Conservation (phyloP, 2,113 vertebrate species). For the Clarias macrocephalus region DNA sequence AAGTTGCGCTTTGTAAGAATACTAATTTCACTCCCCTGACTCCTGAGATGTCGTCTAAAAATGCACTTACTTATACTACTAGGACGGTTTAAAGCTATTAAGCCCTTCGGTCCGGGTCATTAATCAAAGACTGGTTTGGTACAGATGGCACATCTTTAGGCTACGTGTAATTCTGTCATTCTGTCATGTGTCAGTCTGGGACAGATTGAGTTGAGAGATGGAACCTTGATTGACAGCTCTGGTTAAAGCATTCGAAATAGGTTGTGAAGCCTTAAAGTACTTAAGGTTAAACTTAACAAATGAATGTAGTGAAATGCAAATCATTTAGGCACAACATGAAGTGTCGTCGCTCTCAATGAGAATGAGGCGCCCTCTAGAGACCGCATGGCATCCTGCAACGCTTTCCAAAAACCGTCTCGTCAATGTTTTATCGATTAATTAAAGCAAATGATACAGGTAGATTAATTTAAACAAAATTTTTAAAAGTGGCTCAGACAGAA, state of each 20-base stretch:
- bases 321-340: background rate
- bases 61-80: background rate
- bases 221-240: background rate
- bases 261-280: background rate
- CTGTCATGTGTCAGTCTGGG: background rate
- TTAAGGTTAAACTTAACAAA: background rate
- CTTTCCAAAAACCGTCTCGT: background rate
- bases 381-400: background rate
- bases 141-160: background rate
- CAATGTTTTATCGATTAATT: background rate
- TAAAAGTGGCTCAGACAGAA: background rate
- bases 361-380: conserved; percentile 6
- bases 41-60: background rate
- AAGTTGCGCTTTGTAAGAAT: background rate
- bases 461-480: background rate
- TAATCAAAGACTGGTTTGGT: conserved; percentile 9
- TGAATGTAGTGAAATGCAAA: background rate
- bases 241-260: background rate
- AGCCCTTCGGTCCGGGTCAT: background rate
- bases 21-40: background rate
- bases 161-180: background rate
- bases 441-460: background rate
- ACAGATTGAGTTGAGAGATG: background rate
- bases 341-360: background rate
- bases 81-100: background rate